Percentiles rank a stretch among this genome's conserved stretches.
phyloP scores from a whole-genome alignment of 2,113 vertebrate species.

The Arothron firmamentum region DNA sequence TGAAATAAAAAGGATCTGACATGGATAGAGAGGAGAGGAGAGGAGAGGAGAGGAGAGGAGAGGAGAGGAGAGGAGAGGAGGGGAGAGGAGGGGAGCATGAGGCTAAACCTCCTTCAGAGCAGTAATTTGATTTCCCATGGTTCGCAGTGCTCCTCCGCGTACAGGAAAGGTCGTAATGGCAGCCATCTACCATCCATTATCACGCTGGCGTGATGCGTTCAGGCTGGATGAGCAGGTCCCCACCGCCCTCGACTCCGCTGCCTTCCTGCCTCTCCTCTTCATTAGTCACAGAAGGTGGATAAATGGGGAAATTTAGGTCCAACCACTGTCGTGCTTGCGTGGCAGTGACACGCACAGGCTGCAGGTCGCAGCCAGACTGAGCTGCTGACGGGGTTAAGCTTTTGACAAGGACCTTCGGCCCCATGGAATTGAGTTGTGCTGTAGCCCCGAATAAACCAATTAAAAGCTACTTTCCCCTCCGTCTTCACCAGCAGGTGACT shows the following conservation, averaged over 20 bases:
- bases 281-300: conserved; percentile 40
- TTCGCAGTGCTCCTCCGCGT: conserved; percentile 54
- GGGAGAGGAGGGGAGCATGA: conserved; percentile 4
- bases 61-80: conserved; percentile 1
- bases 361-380: not conserved
- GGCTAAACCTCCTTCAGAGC: conserved; percentile 54
- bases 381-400: conserved; percentile 19
- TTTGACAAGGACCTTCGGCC: conserved; percentile 25
- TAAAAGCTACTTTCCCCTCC: conserved; percentile 5
- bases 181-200: conserved; percentile 67
- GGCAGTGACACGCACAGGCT: conserved; percentile 6
- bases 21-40: conserved; percentile 1
- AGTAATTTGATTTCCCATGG: conserved; percentile 69
- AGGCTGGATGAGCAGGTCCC: conserved; percentile 63
- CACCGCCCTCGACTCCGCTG: conserved; percentile 40
- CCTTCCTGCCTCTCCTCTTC: conserved; percentile 49
- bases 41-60: not conserved
- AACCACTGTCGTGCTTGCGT: not conserved
- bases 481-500: not conserved
- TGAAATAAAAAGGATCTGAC: not conserved
- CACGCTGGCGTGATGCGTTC: conserved; percentile 49
- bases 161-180: conserved; percentile 58
- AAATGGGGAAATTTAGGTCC: conserved; percentile 25
- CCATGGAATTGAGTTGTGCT: not conserved
- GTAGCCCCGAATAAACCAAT: conserved; percentile 22